phyloP scores from a whole-genome alignment of 2,888 invertebrate species.

The Andrena hattorfiana region DNA sequence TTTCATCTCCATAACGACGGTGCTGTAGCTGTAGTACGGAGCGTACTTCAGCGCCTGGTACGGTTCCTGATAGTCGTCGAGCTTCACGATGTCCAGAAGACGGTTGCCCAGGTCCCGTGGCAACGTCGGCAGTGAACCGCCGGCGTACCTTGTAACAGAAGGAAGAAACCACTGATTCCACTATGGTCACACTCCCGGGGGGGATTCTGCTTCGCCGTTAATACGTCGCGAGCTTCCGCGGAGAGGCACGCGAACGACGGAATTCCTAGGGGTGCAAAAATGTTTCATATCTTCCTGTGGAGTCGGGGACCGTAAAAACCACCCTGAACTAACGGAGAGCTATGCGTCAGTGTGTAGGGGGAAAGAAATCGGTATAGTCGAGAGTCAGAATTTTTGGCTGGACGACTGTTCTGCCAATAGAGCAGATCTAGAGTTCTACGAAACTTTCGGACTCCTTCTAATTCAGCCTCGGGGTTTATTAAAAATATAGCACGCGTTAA shows the following conservation, averaged over 20 bases:
- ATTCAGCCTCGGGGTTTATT: too few species aligned
- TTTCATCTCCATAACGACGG: constrained; percentile 91
- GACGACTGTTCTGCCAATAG: too few species aligned
- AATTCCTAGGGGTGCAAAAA: constrained; percentile 18
- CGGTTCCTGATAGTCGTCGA: constrained; percentile 92
- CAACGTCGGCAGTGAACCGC: constrained; percentile 81
- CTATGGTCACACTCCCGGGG: neutral
- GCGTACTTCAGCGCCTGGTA: constrained; percentile 91
- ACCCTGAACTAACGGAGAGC: neutral
- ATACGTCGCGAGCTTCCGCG: neutral
- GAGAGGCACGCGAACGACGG: neutral
- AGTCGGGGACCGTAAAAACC: neutral
- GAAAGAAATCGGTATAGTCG: neutral
- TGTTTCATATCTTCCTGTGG: constrained; percentile 3
- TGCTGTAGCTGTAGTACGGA: constrained; percentile 92
- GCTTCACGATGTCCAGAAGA: constrained; percentile 88
- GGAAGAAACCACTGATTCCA: constrained; percentile 19
- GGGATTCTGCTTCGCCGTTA: constrained; percentile 8
- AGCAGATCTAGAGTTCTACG: too few species aligned
- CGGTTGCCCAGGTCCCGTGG: constrained; percentile 86
- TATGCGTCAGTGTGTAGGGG: neutral
- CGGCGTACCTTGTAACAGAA: constrained; percentile 79
- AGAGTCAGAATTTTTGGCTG: neutral
- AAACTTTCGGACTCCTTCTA: too few species aligned
- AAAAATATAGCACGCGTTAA: neutral